phyloP scores from a whole-genome alignment of 2,888 invertebrate species.

The Colletes collaris region DNA sequence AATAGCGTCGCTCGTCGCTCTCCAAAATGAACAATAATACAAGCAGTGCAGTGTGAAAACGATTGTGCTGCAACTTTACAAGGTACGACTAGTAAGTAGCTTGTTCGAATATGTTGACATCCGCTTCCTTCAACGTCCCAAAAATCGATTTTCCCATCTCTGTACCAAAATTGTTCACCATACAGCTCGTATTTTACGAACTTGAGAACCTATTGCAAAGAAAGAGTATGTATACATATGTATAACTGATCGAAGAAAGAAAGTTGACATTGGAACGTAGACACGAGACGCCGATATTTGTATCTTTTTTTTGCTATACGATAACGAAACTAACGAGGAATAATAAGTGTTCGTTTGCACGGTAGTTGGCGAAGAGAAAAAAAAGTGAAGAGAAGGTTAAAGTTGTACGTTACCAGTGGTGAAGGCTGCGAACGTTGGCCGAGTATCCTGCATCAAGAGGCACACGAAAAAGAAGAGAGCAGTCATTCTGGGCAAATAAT shows the following conservation, averaged over 20 bases:
- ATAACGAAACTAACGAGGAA: too few species aligned
- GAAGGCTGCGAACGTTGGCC: conserved; percentile 75
- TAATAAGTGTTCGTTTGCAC: not conserved
- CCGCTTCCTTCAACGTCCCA: not conserved
- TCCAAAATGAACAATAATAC: conserved; percentile 23
- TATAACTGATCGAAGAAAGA: too few species aligned
- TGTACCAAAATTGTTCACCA: too few species aligned
- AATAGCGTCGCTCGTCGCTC: not conserved
- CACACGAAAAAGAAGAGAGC: conserved; percentile 71
- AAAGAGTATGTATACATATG: too few species aligned
- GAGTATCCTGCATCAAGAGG: conserved; percentile 71
- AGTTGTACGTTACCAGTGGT: conserved; percentile 75
- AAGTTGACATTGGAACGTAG: too few species aligned
- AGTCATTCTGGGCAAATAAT: conserved; percentile 67
- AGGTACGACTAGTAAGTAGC: not conserved
- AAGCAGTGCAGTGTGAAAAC: not conserved
- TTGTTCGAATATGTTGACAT: not conserved
- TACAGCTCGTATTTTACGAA: too few species aligned
- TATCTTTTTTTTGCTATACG: too few species aligned
- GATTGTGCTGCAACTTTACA: conserved; percentile 12
- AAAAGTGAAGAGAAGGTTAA: not conserved
- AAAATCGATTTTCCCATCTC: too few species aligned
- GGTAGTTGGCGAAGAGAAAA: not conserved
- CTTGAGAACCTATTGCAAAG: too few species aligned
- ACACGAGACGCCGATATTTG: too few species aligned